Percentiles rank a stretch among this genome's conserved stretches.
Evolutionary conservation across 2,113 vertebrate species (phyloP).

Genomic region (Hippopotamus amphibius): DNA sequence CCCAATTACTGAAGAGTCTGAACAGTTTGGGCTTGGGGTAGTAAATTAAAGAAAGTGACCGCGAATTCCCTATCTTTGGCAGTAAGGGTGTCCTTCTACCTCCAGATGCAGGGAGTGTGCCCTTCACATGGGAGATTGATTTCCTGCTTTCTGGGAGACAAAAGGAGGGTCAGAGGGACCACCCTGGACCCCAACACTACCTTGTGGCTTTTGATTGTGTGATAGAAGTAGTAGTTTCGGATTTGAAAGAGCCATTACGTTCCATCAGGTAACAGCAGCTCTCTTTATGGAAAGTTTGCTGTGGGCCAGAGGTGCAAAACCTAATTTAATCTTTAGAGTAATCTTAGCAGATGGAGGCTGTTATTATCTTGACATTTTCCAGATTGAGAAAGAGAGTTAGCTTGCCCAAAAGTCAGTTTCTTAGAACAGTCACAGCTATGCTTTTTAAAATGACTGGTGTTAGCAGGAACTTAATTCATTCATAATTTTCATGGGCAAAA

Average conservation of each 20-base stretch:
- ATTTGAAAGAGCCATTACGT: neutral
- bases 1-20: neutral
- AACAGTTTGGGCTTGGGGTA: neutral
- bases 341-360: neutral
- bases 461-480: slow-evolving; percentile 4
- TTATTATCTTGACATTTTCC: neutral
- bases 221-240: neutral
- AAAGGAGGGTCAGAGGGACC: neutral
- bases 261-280: neutral
- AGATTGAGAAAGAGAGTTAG: neutral
- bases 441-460: neutral
- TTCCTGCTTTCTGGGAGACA: neutral
- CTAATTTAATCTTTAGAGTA: neutral
- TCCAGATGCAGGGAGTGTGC: neutral
- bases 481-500: neutral
- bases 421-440: neutral
- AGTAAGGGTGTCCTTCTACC: neutral
- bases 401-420: slow-evolving; percentile 7
- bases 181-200: too few relatives aligned
- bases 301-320: neutral
- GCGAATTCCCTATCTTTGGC: neutral
- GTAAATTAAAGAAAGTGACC: neutral
- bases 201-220: neutral
- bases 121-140: neutral
- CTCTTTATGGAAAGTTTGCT: neutral